Evolutionary conservation across 2,113 vertebrate species (phyloP).

Genomic region (Crotalus horridus): DNA sequence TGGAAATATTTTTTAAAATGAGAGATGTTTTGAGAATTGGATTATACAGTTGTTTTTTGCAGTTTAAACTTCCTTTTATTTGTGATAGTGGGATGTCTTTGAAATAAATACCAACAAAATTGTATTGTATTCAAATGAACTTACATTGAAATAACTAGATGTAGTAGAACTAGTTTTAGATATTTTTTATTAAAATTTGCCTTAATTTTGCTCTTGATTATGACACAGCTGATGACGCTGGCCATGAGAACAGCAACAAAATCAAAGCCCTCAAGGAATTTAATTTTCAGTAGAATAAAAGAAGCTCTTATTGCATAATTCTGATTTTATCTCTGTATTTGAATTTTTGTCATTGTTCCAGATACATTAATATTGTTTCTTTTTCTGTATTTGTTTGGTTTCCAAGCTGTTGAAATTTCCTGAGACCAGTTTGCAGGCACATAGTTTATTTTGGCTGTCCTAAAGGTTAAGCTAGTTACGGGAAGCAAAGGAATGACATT

Average conservation of each 20-base stretch:
- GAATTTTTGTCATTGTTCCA: not conserved
- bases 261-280: not conserved
- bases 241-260: not conserved
- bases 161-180: not conserved
- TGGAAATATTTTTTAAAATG: not conserved
- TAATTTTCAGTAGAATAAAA: not conserved
- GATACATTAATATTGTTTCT: too few species aligned
- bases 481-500: constrained; percentile 8
- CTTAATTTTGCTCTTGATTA: not conserved
- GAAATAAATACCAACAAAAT: not conserved
- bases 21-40: not conserved
- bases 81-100: not conserved
- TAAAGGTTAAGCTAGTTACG: constrained; percentile 15
- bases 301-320: not conserved
- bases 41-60: not conserved
- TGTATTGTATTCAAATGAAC: not conserved
- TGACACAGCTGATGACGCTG: not conserved
- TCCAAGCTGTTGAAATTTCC: constrained; percentile 20
- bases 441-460: constrained; percentile 22
- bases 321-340: not conserved
- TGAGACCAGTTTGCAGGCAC: constrained; percentile 19
- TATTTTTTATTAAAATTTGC: not conserved
- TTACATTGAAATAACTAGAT: not conserved
- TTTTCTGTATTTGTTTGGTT: not conserved
- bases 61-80: not conserved